Conservation (phyloP, 2,113 vertebrate genomes). For the Choloepus hoffmanni region DNA sequence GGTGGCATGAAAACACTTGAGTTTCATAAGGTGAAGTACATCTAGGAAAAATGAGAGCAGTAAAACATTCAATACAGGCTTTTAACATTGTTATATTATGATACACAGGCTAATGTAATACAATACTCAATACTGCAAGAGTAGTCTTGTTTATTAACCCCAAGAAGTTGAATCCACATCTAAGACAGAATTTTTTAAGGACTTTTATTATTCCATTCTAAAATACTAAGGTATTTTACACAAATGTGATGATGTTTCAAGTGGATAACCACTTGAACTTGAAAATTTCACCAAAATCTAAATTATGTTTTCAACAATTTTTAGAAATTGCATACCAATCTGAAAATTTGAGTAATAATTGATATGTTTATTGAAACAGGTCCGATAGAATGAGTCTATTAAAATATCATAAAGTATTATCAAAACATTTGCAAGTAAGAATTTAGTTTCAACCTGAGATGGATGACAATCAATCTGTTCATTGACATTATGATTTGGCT, state of each 20-base stretch:
- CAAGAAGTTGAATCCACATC: neutral
- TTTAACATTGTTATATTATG: neutral
- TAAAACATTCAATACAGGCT: neutral
- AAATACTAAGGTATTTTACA: neutral
- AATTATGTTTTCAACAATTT: neutral
- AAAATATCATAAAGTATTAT: neutral
- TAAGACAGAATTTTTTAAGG: neutral
- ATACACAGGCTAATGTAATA: neutral
- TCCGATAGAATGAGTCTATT: neutral
- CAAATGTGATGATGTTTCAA: neutral
- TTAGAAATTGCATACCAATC: neutral
- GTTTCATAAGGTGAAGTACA: neutral
- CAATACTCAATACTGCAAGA: neutral
- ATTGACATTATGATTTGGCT: neutral
- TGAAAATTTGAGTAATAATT: neutral
- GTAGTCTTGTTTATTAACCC: neutral
- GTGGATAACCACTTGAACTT: neutral
- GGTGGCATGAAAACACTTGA: neutral
- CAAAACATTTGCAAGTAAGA: neutral
- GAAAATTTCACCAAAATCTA: neutral
- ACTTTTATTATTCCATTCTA: neutral
- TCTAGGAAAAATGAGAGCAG: neutral
- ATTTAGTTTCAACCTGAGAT: neutral
- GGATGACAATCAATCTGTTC: neutral
- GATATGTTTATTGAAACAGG: neutral